Evolutionary conservation across 1,140 invertebrate species (phyloP), one percentile per base, ranked within the genome.

Genomic region (Battus philenor): DNA sequence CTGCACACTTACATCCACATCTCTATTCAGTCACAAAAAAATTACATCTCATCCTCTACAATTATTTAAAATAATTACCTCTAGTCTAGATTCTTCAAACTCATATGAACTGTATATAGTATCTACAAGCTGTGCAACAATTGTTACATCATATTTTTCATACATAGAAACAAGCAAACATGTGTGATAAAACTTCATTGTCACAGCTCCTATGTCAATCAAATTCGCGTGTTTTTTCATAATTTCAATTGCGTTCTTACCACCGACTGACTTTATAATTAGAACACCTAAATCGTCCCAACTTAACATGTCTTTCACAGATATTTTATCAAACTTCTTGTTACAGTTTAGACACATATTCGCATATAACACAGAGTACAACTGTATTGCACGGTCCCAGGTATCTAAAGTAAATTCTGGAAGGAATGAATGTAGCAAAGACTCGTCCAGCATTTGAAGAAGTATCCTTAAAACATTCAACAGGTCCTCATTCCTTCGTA

Each of bases 381-480:
- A 34, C 44, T 85, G 75, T 10, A 87, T 68, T 0, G 84, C 70
- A 7, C 72, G 54, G 17, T 84, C 75, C 86, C 86, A 87, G 0
- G 70, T 84, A 1, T 83, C 70, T 20, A 86, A 59, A 0, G 86
- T 86, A 12, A 87, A 87, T 20, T 86, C 75, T 1, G 84, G 86
- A 22, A 87, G 45, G 44, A 85, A 87, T 0, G 73, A 75, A 63
- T 86, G 80, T 5, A 87, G 44, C 1, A 87, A 55, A 36, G 58
- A 73, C 33, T 87, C 86, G 29, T 87, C 86, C 2, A 87, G 57
- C 71, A 87, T 86, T 59, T 87, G 86, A 3, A 87, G 46, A 7
- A 87, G 67, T 47, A 87, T 61, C 41, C 77, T 70, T 29, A 87
- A 54, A 15, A 87, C 66, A 41, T 85, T 86, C 16, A 83, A 31